Conservation (phyloP, 2,888 invertebrate species). For the Microctonus brassicae region DNA sequence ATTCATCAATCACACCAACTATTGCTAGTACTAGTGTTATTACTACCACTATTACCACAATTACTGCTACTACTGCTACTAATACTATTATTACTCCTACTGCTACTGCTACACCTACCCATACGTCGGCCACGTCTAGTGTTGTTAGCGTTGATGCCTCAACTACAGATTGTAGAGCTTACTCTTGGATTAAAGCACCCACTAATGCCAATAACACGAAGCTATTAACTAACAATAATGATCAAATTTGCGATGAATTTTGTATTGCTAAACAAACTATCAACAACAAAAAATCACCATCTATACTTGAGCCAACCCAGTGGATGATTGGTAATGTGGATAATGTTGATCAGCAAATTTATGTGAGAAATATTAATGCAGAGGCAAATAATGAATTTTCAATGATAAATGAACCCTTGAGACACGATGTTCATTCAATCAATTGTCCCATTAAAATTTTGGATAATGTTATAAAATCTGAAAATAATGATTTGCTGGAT, state of each 20-base stretch:
- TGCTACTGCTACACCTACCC: background rate
- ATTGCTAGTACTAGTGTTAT: background rate
- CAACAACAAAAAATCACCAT: background rate
- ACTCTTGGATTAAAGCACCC: conserved; percentile 55
- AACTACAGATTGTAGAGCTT: conserved; percentile 45
- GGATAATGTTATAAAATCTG: background rate
- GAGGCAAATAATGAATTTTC: background rate
- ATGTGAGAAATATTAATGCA: background rate
- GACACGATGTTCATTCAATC: background rate
- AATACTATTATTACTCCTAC: background rate
- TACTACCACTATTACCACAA: background rate
- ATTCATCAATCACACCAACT: background rate
- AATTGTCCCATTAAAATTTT: background rate
- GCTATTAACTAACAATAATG: conserved; percentile 60
- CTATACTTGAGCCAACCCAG: background rate
- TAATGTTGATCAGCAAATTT: conserved; percentile 3
- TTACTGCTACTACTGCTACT: background rate
- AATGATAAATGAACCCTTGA: background rate
- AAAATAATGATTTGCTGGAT: background rate
- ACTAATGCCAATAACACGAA: conserved; percentile 63
- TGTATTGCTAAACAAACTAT: background rate
- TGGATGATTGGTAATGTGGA: conserved; percentile 26
- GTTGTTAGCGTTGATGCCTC: conserved; percentile 44
- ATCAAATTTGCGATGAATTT: conserved; percentile 46
- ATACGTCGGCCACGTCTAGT: conserved; percentile 8